Percentiles rank a stretch among this genome's conserved stretches.
Evolutionary conservation across 2,113 vertebrate species (phyloP).

Genomic region (Cebidichthys violaceus): DNA sequence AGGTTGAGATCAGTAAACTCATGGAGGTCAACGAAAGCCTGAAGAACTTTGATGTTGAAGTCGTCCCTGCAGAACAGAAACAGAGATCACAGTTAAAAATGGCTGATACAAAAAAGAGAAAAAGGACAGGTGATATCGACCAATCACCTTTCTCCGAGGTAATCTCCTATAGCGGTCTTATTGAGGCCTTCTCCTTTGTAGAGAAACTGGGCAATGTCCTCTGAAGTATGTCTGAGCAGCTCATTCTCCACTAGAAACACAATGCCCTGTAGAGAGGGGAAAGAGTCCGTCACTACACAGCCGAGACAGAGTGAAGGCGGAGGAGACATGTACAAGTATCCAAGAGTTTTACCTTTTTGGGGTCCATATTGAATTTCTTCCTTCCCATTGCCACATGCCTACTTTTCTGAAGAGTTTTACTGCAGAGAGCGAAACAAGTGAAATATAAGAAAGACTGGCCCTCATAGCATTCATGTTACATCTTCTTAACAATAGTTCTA

Average conservation of each 20-base stretch:
- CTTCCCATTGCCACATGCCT: constrained; percentile 93
- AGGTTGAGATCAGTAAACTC: constrained; percentile 95
- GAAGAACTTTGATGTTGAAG: constrained; percentile 92
- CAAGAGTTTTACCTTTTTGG: constrained; percentile 88
- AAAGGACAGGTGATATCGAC: not conserved
- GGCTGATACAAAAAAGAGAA: not conserved
- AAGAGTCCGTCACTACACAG: not conserved
- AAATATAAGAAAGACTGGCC: not conserved
- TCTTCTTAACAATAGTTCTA: not conserved
- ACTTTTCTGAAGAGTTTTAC: constrained; percentile 93
- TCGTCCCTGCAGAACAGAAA: constrained; percentile 85
- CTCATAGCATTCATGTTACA: not conserved
- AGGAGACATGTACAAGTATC: not conserved
- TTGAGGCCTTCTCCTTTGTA: constrained; percentile 96
- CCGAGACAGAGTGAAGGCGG: not conserved
- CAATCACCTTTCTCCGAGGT: constrained; percentile 90
- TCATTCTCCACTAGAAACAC: constrained; percentile 92
- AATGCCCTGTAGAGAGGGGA: constrained; percentile 84
- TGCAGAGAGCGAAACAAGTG: constrained; percentile 61
- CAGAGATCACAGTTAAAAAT: constrained; percentile 31
- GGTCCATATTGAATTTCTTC: constrained; percentile 92
- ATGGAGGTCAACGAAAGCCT: constrained; percentile 93
- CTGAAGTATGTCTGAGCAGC: constrained; percentile 88
- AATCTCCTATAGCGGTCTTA: constrained; percentile 94
- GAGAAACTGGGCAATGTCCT: constrained; percentile 92